Evolutionary conservation across 2,888 invertebrate genomes (phyloP).

Genomic region (Eutolmus rufibarbis): DNA sequence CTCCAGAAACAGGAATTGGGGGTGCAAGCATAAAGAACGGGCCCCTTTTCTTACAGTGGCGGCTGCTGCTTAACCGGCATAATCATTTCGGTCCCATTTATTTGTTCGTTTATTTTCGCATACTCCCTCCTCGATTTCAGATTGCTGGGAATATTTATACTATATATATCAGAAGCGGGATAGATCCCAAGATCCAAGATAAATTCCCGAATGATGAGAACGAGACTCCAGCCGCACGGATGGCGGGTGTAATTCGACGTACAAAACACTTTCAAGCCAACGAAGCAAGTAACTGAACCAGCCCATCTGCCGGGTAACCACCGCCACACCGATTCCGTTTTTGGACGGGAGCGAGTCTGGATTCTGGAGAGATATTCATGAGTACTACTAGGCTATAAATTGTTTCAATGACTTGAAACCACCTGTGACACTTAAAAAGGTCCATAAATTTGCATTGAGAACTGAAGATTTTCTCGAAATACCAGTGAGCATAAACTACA

Average conservation of each 20-base stretch:
- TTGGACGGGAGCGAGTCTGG: background rate
- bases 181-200: constrained; percentile 3
- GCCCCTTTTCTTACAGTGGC: background rate
- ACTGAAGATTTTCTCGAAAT: constrained; percentile 43
- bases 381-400: constrained; percentile 45
- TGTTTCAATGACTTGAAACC: constrained; percentile 49
- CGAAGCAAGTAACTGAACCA: background rate
- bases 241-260: background rate
- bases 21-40: background rate
- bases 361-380: constrained; percentile 33
- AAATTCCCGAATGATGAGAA: constrained; percentile 32
- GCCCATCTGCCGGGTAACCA: background rate
- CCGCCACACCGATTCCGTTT: background rate
- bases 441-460: constrained; percentile 48
- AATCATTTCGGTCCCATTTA: constrained; percentile 30
- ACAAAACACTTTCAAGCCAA: constrained; percentile 8
- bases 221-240: constrained; percentile 5
- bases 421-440: constrained; percentile 50
- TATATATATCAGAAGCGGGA: background rate
- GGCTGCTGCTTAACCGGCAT: constrained; percentile 3
- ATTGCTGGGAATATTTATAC: constrained; percentile 5
- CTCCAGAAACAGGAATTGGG: background rate
- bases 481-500: constrained; percentile 12
- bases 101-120: constrained; percentile 19
- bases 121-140: background rate